Conservation (phyloP, 2,797 vertebrate species). For the Chelon auratus region DNA sequence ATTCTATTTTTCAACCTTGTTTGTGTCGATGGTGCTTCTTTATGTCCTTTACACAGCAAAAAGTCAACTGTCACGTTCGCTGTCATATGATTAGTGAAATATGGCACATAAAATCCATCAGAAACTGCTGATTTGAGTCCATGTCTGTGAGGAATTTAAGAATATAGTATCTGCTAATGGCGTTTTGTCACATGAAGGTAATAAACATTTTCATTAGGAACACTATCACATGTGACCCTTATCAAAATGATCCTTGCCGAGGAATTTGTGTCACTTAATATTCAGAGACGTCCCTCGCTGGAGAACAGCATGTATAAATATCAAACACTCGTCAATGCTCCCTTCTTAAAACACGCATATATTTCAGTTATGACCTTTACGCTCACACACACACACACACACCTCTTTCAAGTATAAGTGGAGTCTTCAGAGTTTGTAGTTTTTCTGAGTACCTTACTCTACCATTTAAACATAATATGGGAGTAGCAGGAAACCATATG, state of each 20-base stretch:
- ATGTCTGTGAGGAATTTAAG: neutral
- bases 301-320: constrained; percentile 40
- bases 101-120: neutral
- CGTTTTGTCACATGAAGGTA: neutral
- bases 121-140: neutral
- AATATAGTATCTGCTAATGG: constrained; percentile 1
- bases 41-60: neutral
- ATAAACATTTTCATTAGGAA: constrained; percentile 7
- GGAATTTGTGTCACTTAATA: constrained; percentile 35
- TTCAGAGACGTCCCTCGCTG: constrained; percentile 38
- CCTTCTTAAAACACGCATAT: constrained; percentile 40
- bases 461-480: constrained; percentile 64
- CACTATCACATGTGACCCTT: constrained; percentile 4
- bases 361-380: constrained; percentile 41
- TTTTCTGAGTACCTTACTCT: constrained; percentile 70
- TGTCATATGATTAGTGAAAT: constrained; percentile 1
- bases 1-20: neutral
- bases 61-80: neutral
- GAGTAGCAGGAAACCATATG: constrained; percentile 56
- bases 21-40: neutral
- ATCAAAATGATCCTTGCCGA: constrained; percentile 26
- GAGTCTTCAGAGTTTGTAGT: constrained; percentile 50
- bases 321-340: constrained; percentile 51
- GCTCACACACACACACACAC: constrained; percentile 19
- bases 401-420: constrained; percentile 41